Percentiles rank a stretch among this genome's conserved stretches.
phyloP scores from a whole-genome alignment of 1,140 invertebrate species.

The Drosophila truncata region DNA sequence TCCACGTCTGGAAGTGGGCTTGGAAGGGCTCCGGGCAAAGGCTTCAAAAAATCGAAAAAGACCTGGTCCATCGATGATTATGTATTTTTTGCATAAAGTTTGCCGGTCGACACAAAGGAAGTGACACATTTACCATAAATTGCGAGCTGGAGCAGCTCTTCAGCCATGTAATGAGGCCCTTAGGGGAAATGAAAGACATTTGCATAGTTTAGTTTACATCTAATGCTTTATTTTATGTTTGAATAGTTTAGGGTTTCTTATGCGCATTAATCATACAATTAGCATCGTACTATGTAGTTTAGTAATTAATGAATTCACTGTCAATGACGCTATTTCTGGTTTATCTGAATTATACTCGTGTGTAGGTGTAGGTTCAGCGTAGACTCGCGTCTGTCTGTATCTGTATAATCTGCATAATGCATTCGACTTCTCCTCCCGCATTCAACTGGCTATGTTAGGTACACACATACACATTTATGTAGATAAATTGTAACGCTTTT shows the following conservation, averaged over 20 bases:
- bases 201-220: slow-evolving; percentile 63
- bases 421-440: slow-evolving; percentile 19
- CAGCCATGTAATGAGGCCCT: slow-evolving; percentile 6
- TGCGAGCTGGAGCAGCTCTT: slow-evolving; percentile 20
- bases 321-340: slow-evolving; percentile 43
- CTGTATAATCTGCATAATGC: slow-evolving; percentile 39
- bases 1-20: slow-evolving; percentile 29
- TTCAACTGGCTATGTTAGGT: slow-evolving; percentile 56
- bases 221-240: slow-evolving; percentile 80
- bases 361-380: too few species aligned
- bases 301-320: slow-evolving; percentile 64
- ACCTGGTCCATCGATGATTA: slow-evolving; percentile 43
- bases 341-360: slow-evolving; percentile 42
- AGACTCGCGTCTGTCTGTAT: slow-evolving; percentile 5
- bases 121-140: slow-evolving; percentile 38
- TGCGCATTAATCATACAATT: slow-evolving; percentile 71
- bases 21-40: slow-evolving; percentile 54
- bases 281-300: slow-evolving; percentile 73
- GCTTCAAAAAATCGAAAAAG: slow-evolving; percentile 30
- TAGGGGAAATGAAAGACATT: slow-evolving; percentile 24
- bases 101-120: slow-evolving; percentile 25
- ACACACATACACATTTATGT: slow-evolving; percentile 60
- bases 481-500: slow-evolving; percentile 47
- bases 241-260: slow-evolving; percentile 75
- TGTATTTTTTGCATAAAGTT: slow-evolving; percentile 52